Evolutionary conservation across 2,888 invertebrate species (phyloP).

Genomic region (Hirtodrosophila cameraria): DNA sequence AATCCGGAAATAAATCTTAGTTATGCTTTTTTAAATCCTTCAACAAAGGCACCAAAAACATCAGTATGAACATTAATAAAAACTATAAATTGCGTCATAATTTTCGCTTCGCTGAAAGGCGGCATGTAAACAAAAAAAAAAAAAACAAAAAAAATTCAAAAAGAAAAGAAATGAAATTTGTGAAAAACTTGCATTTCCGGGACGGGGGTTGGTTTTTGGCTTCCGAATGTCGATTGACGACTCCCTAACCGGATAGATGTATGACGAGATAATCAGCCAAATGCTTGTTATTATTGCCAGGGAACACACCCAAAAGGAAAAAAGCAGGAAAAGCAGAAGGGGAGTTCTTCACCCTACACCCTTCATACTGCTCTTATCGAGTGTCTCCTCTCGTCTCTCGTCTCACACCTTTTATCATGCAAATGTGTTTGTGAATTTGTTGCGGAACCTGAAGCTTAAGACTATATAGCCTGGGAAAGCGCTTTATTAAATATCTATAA

Average conservation of each 20-base stretch:
- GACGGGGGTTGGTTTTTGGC: conserved; percentile 9
- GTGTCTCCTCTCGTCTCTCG: too few relatives aligned
- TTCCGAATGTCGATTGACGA: too few relatives aligned
- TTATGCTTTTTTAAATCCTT: conserved; percentile 67
- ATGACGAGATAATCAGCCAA: conserved; percentile 57
- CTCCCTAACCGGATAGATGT: too few relatives aligned
- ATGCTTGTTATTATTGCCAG: conserved; percentile 45
- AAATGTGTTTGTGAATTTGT: conserved; percentile 20
- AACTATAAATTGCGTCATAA: conserved; percentile 79
- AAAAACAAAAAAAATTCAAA: not conserved
- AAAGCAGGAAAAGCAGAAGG: not conserved
- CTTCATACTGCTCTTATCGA: not conserved
- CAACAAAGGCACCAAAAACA: conserved; percentile 50
- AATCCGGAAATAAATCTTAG: conserved; percentile 79
- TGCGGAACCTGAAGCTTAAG: conserved; percentile 31
- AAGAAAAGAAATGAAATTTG: conserved; percentile 22
- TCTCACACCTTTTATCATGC: conserved; percentile 42
- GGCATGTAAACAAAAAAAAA: conserved; percentile 40
- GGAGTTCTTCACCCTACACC: too few relatives aligned
- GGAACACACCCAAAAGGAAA: conserved; percentile 26
- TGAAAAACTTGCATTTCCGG: conserved; percentile 61
- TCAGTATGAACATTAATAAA: conserved; percentile 49
- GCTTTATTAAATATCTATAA: conserved; percentile 77
- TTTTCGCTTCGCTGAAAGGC: conserved; percentile 57
- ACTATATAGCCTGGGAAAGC: conserved; percentile 60